A percentile compares a stretch with the other conserved stretches of the same genome.
Evolutionary conservation across 1,140 invertebrate species (phyloP).

Genomic region (Diprion similis): DNA sequence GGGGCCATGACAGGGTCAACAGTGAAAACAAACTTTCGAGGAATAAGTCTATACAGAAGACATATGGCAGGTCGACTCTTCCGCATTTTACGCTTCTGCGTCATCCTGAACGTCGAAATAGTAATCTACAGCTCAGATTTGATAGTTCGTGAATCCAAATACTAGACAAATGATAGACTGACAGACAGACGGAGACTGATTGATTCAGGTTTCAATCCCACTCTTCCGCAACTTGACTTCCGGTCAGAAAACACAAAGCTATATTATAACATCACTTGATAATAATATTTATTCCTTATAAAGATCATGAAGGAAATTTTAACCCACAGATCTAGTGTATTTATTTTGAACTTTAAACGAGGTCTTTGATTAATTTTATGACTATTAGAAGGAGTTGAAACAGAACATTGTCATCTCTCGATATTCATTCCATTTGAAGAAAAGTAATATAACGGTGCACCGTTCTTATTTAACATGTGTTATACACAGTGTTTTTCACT

Average conservation of each 20-base stretch:
- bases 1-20: not conserved
- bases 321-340: not conserved
- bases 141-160: not conserved
- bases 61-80: not conserved
- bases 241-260: not conserved
- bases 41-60: not conserved
- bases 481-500: conserved; percentile 31
- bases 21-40: not conserved
- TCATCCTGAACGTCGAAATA: not conserved
- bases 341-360: not conserved
- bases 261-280: too few species aligned
- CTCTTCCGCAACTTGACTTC: not conserved
- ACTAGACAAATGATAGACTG: not conserved
- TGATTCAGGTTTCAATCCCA: not conserved
- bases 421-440: conserved; percentile 53
- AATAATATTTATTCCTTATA: not conserved
- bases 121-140: not conserved
- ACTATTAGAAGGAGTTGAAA: not conserved
- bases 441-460: conserved; percentile 28
- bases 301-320: not conserved
- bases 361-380: not conserved
- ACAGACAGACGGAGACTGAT: not conserved
- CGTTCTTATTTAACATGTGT: conserved; percentile 34
- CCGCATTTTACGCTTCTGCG: not conserved
- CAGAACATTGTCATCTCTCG: conserved; percentile 29